Percentiles rank a stretch among this genome's conserved stretches.
Evolutionary conservation across 2,113 vertebrate species (phyloP).

Genomic region (Scatophagus argus): DNA sequence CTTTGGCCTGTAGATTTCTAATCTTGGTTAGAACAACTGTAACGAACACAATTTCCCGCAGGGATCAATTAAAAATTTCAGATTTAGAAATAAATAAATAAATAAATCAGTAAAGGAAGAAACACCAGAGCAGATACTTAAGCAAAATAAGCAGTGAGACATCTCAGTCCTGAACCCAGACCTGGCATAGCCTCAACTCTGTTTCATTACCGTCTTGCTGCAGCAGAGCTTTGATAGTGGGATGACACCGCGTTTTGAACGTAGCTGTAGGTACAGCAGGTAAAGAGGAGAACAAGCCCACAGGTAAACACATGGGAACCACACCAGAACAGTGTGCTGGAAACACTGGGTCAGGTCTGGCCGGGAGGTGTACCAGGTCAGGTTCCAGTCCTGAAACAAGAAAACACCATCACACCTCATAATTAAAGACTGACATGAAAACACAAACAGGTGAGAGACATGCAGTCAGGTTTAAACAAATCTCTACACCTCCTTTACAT

Average conservation of each 20-base stretch:
- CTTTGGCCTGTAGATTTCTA: no score
- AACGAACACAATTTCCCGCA: no score
- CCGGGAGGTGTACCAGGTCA: conserved; percentile 80
- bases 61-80: no score
- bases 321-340: conserved; percentile 82
- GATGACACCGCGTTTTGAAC: conserved; percentile 63
- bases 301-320: conserved; percentile 82
- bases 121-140: no score
- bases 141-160: neutral
- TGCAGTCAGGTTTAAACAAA: neutral
- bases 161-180: neutral
- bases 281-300: conserved; percentile 78
- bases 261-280: conserved; percentile 74
- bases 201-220: conserved; percentile 70
- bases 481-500: neutral
- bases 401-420: neutral
- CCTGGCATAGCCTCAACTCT: no score
- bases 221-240: conserved; percentile 76
- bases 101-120: no score
- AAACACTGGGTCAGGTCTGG: conserved; percentile 83
- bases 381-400: conserved; percentile 80
- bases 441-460: neutral
- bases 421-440: neutral
- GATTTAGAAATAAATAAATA: no score
- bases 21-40: no score